Conservation (phyloP, 2,797 vertebrate genomes). For the Phaenicophaeus curvirostris region DNA sequence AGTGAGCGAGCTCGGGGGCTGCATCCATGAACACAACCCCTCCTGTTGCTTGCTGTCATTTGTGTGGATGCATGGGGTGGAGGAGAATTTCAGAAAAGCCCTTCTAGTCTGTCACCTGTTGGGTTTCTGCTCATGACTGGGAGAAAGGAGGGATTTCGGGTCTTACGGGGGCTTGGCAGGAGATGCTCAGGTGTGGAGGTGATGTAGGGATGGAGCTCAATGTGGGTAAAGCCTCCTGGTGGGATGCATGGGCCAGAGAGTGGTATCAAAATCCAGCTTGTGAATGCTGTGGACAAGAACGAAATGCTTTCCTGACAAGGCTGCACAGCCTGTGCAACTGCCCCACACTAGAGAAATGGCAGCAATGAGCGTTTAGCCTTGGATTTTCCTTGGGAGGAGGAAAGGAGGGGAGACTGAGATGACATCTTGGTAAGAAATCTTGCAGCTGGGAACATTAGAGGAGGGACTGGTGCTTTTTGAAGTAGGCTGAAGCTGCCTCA, state of each 20-base stretch:
- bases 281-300: neutral
- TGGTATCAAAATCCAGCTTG: neutral
- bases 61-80: accelerated
- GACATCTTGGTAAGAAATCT: too few species aligned
- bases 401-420: neutral
- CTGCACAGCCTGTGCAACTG: neutral
- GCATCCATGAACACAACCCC: too few species aligned
- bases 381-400: neutral
- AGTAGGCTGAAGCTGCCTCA: neutral
- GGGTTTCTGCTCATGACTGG: accelerated
- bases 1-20: accelerated
- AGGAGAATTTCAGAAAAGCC: neutral
- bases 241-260: neutral
- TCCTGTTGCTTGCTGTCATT: too few species aligned
- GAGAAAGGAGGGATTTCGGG: accelerated
- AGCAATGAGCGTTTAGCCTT: neutral
- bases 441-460: neutral
- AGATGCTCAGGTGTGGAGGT: neutral
- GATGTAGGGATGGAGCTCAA: neutral
- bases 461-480: neutral
- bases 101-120: neutral
- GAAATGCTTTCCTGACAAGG: neutral
- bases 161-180: accelerated
- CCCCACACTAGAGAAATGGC: neutral
- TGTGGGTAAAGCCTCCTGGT: neutral